These are phyloP conservation scores for Cryptocephalus moraei DNA, from an alignment of 2,888 invertebrate species.

Conservation along the genomic window DNA sequence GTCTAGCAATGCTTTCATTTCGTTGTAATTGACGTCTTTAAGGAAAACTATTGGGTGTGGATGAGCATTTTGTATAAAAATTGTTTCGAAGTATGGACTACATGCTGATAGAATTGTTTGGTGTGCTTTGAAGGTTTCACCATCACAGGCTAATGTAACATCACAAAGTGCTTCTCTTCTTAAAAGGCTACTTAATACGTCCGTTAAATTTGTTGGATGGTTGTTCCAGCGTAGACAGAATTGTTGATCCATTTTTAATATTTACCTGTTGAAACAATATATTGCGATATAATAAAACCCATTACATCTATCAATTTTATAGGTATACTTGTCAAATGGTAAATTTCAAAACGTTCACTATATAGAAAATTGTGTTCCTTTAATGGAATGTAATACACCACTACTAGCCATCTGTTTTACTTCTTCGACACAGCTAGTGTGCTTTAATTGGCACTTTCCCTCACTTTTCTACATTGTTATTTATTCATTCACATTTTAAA, in stretches of 20 bases:
- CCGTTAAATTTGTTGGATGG: constrained; percentile 84
- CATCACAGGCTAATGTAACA: constrained; percentile 87
- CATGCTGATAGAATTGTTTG: constrained; percentile 89
- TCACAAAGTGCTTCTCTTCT: constrained; percentile 85
- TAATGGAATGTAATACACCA: too few species aligned
- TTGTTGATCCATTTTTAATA: constrained; percentile 55
- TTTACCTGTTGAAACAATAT: constrained; percentile 17
- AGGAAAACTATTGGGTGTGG: constrained; percentile 88
- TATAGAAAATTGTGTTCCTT: too few species aligned
- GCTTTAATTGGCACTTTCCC: too few species aligned
- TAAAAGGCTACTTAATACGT: constrained; percentile 77
- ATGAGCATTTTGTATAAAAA: constrained; percentile 80
- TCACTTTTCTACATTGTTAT: too few species aligned
- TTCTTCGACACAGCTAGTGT: too few species aligned
- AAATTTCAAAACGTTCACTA: too few species aligned
- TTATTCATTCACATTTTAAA: too few species aligned
- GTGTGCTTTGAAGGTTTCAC: constrained; percentile 85
- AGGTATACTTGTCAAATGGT: too few species aligned
- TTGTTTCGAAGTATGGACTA: constrained; percentile 88
- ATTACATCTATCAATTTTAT: too few species aligned
- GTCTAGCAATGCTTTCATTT: constrained; percentile 81
- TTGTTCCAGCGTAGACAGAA: constrained; percentile 93
- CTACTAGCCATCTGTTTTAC: too few species aligned
- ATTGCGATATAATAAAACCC: constrained; percentile 3
- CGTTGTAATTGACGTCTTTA: constrained; percentile 82